Evolutionary conservation across 2,888 invertebrate genomes (phyloP), one percentile per base, ranked within the genome.

Genomic region (Calephelis perditalis): DNA sequence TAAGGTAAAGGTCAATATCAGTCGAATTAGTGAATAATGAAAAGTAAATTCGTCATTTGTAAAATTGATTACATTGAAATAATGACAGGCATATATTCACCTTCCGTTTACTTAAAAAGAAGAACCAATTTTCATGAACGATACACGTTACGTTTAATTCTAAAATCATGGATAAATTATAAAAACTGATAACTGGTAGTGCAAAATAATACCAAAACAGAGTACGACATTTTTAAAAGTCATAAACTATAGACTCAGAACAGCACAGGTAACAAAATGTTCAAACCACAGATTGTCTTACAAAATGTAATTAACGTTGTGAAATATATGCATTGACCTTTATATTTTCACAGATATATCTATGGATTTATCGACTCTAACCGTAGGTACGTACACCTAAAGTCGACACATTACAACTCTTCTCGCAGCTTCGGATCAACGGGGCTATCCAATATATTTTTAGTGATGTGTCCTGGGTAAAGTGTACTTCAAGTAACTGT

Each of bases 161-260:
- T 70, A 71, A 75, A 77, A 71, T 74, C 77, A 76, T 77, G 70
- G 72, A 76, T 77, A 78, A 79, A 74, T 78, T 77, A 73, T 67
- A 70, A 76, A 81, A 81, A 80, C 78, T 80, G 76, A 79, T 81
- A 82, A 81, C 70, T 77, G 85, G 77, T 80, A 81, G 74, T 79
- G 73, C 74, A 74, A 79, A 77, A 81, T 71, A 76, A 82, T 81
- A 87, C 84, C 85, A 88, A 87, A 89, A 89, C 89, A 89, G 82
- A 82, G 78, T 81, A 80, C 88, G 86, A 88, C 89, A 89, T 88
- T 86, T 87, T 87, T 79, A 72, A 64, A 71, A 73, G 64, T 70
- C 81, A 84, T 63, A 66, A 71, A 60, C 69, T 80, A 84, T 78
- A 82, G 79, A 82, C 73, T 15, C 11, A 9, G 35, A 9, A 52